Evolutionary conservation across 2,888 invertebrate species (phyloP), one percentile per base, ranked within the genome.

Genomic region (Phasia obesa): DNA sequence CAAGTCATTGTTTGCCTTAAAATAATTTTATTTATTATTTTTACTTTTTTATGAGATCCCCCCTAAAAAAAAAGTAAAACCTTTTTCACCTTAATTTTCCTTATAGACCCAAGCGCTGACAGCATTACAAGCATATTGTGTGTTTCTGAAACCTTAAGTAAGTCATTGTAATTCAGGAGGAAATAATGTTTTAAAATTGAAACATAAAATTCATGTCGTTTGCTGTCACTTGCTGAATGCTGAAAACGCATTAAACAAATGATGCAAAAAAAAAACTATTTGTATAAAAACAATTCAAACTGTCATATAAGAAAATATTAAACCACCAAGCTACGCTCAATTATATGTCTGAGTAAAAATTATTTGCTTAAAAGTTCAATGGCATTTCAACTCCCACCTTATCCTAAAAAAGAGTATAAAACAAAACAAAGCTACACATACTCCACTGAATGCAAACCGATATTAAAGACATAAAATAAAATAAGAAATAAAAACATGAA

Each of bases 311-410:
- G 42, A 44, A 31, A 47, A 47, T 27, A 4, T 19, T 31, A 7
- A 42, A 4, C 4, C 47, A 47, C 13, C 44, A 17, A n/a, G n/a
- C 13, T 13, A 3, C 9, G 15, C 6, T 13, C 2, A 13, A 31
- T 17, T 15, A 15, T 27, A 1, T 15, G 19, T 27, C 0, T 53
- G 42, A 49, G 27, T 27, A 4, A 6, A 7, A 21, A 21, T 11
- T 62, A 27, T 74, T 21, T 51, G 27, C 6, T 51, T 31, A 74
- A 83, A 79, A 83, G 79, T 83, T 83, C 83, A 83, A 79, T 83
- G 83, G 79, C 83, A 83, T 35, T 71, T 79, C 53, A 71, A 79
- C 83, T 83, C 82, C 82, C 82, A 83, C 82, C 82, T 70, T 53
- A 57, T 69, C 57, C 5, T 62, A 60, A 27, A 21, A 44, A 62